Percentiles rank a stretch among this genome's conserved stretches.
Conservation (phyloP, 2,888 invertebrate genomes). For the Myopa tessellatipennis region DNA sequence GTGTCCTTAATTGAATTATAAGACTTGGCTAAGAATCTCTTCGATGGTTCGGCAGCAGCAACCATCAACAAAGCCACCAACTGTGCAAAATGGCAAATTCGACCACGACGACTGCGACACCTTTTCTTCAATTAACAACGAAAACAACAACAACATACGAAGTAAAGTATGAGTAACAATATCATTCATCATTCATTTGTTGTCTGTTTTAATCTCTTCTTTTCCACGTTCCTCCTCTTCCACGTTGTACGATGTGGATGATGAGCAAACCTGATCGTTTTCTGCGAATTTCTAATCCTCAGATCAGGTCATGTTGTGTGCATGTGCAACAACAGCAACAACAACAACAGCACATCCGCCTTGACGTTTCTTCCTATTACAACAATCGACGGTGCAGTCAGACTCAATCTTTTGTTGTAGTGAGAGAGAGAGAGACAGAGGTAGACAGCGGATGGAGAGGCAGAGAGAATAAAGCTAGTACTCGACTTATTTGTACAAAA, state of each 20-base stretch:
- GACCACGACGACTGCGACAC: neutral
- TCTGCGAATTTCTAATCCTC: conserved; percentile 29
- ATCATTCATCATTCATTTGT: too few relatives aligned
- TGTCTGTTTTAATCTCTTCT: too few relatives aligned
- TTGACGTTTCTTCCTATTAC: neutral
- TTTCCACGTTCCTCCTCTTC: too few relatives aligned
- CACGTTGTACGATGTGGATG: neutral
- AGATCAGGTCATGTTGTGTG: neutral
- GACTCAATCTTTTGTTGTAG: too few relatives aligned
- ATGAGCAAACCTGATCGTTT: conserved; percentile 4
- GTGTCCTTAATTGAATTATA: conserved; percentile 33
- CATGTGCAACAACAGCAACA: neutral
- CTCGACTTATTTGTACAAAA: conserved; percentile 39
- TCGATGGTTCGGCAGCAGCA: conserved; percentile 26
- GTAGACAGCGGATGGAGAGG: neutral
- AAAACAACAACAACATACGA: neutral
- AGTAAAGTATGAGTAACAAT: neutral
- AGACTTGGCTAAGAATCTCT: conserved; percentile 4
- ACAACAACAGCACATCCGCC: conserved; percentile 8
- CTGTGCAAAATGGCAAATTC: conserved; percentile 6
- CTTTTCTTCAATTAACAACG: conserved; percentile 3
- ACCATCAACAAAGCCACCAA: conserved; percentile 23
- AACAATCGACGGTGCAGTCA: too few relatives aligned
- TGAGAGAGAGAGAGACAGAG: neutral
- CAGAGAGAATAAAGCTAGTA: neutral